Conservation (phyloP, 2,797 vertebrate genomes). For the Carcharodon carcharias region DNA sequence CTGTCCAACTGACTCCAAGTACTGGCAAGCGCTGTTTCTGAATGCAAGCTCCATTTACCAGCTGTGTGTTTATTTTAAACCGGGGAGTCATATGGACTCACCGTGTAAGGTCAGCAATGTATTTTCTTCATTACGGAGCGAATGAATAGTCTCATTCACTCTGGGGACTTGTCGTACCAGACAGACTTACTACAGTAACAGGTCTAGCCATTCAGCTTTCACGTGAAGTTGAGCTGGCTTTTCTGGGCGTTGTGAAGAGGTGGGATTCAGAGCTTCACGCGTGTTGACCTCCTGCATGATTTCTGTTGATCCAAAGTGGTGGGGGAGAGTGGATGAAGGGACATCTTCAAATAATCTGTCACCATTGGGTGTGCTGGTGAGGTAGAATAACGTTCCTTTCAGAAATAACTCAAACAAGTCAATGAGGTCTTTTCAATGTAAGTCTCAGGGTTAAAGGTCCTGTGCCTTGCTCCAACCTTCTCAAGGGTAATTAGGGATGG, state of each 20-base stretch:
- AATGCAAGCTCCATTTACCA: neutral
- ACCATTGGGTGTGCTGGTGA: neutral
- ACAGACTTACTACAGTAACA: neutral
- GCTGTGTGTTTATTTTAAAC: too few species aligned
- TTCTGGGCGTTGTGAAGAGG: neutral
- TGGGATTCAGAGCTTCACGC: neutral
- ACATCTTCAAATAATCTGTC: neutral
- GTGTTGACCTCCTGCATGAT: neutral
- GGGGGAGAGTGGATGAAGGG: neutral
- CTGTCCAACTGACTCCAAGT: neutral
- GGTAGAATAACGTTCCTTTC: neutral
- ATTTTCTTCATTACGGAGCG: neutral
- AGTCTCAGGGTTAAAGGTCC: neutral
- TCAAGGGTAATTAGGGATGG: too few species aligned
- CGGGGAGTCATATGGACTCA: too few species aligned
- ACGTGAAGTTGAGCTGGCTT: neutral
- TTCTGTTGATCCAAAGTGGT: neutral
- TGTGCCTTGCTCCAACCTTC: neutral
- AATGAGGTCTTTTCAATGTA: neutral
- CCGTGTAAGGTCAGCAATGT: neutral
- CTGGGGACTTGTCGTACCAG: neutral
- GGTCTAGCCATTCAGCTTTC: neutral
- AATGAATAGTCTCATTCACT: neutral
- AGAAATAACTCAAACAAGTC: neutral
- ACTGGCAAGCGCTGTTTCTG: neutral